These are phyloP conservation scores for Cardiocondyla obscurior DNA, from an alignment of 1,140 invertebrate genomes.

Conservation along the genomic window DNA sequence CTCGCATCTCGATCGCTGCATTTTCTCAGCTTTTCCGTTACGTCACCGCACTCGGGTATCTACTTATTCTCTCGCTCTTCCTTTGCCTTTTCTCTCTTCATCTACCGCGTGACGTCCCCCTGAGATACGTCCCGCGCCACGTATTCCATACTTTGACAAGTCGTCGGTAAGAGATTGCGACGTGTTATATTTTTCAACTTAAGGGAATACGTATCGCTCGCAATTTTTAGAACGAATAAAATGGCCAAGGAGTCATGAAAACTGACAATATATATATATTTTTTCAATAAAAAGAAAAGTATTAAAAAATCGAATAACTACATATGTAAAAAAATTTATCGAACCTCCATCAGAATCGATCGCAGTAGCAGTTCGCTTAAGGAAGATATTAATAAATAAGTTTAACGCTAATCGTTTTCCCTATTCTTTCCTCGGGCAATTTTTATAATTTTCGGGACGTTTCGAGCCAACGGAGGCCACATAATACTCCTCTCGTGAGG, in stretches of 20 bases:
- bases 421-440: background rate
- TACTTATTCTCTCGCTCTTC: background rate
- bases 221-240: slow-evolving; percentile 26
- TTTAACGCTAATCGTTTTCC: background rate
- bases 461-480: background rate
- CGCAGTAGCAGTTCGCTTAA: background rate
- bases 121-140: slow-evolving; percentile 20
- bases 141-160: slow-evolving; percentile 56
- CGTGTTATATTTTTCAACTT: slow-evolving; percentile 56
- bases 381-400: background rate
- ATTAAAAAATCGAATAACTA: background rate
- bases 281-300: background rate
- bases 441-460: background rate
- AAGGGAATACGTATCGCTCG: slow-evolving; percentile 36
- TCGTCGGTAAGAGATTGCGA: slow-evolving; percentile 54
- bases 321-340: slow-evolving; percentile 1
- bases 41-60: too few relatives aligned
- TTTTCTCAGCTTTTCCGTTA: slow-evolving; percentile 46
- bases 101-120: background rate
- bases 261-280: background rate
- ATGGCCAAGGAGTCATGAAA: background rate
- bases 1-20: slow-evolving; percentile 20
- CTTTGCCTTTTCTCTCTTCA: background rate
- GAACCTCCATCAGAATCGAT: background rate
- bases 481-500: background rate